These are phyloP conservation scores for Pionites leucogaster DNA, from an alignment of 2,113 vertebrate species.

Conservation along the genomic window DNA sequence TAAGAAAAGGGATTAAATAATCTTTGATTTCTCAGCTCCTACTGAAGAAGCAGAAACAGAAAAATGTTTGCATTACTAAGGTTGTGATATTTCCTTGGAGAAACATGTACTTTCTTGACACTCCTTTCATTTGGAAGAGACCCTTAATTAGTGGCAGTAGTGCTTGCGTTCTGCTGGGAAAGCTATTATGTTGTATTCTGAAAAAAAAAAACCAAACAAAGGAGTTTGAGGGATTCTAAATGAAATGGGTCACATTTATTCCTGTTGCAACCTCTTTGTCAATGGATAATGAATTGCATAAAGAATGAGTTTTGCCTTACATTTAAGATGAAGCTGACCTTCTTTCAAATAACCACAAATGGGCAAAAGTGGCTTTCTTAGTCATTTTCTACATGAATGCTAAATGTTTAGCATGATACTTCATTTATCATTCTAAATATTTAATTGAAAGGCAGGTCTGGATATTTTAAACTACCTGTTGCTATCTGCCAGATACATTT, in stretches of 20 bases:
- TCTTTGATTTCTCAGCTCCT: background rate
- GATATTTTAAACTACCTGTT: background rate
- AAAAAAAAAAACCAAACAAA: background rate
- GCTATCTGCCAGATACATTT: background rate
- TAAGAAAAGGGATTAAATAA: background rate
- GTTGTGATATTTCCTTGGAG: background rate
- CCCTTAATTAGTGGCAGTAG: background rate
- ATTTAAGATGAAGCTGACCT: background rate
- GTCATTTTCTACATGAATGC: background rate
- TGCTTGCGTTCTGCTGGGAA: background rate
- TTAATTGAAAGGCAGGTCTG: background rate
- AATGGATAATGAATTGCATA: background rate
- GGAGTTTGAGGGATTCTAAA: background rate
- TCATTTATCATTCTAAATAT: conserved; percentile 47
- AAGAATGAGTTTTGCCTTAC: background rate
- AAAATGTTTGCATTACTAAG: background rate
- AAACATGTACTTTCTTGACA: background rate
- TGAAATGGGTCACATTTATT: background rate
- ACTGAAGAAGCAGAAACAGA: background rate
- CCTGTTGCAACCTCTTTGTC: background rate
- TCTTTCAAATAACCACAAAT: conserved; percentile 44
- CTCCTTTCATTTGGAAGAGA: background rate
- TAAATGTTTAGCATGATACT: background rate
- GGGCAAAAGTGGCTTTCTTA: conserved; percentile 1
- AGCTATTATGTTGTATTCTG: background rate